These are phyloP conservation scores for Paradisaea rubra DNA, from an alignment of 2,113 vertebrate genomes.

Conservation along the genomic window DNA sequence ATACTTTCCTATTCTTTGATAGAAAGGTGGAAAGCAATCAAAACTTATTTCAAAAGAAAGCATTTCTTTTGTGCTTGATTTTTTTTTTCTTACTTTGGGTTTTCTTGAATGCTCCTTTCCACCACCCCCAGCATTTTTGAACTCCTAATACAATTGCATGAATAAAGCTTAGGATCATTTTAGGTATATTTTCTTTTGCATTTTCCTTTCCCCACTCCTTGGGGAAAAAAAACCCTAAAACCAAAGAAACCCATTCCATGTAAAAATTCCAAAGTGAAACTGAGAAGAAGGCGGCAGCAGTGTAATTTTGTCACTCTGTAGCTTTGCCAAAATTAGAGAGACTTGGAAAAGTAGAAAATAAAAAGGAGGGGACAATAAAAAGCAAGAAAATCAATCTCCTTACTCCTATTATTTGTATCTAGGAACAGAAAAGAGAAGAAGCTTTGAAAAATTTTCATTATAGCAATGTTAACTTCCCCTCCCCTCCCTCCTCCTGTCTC, in stretches of 20 bases:
- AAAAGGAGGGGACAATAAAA: neutral
- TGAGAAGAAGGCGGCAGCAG: neutral
- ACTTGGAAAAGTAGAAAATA: neutral
- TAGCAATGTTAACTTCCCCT: neutral
- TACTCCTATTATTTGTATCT: neutral
- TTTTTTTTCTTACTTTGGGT: neutral
- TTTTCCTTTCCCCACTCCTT: neutral
- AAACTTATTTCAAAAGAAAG: neutral
- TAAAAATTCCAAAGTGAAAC: neutral
- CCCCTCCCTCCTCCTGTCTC: neutral
- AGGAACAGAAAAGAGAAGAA: neutral
- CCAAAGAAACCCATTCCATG: neutral
- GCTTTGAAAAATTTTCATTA: neutral
- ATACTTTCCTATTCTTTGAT: neutral
- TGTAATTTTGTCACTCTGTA: neutral
- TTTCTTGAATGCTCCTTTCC: neutral
- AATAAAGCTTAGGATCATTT: neutral
- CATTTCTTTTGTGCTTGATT: neutral
- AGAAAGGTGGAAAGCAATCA: neutral
- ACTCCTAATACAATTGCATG: neutral
- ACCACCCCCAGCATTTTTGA: neutral
- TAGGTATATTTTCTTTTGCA: neutral
- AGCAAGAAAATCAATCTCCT: neutral
- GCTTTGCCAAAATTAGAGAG: neutral
- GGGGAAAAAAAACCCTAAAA: fast-evolving